A percentile compares a stretch with the other conserved stretches of the same genome.
Conservation (phyloP, 2,888 invertebrate genomes). For the Chrysolina haemoptera region DNA sequence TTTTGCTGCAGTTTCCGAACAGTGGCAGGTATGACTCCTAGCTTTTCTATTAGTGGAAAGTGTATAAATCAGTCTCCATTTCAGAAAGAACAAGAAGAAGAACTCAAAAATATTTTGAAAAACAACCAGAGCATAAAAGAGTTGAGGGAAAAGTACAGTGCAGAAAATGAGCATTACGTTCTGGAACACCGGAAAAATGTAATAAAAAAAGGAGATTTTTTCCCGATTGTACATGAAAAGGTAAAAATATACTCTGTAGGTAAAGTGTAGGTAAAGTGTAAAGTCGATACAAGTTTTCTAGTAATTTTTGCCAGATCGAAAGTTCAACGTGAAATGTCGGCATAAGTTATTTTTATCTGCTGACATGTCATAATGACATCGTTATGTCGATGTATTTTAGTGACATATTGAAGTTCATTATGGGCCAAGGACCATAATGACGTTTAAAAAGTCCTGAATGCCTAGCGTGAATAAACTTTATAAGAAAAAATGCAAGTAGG, state of each 20-base stretch:
- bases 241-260: slow-evolving; percentile 44
- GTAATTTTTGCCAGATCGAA: too few relatives aligned
- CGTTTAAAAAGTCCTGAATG: too few relatives aligned
- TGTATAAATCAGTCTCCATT: slow-evolving; percentile 36
- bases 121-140: slow-evolving; percentile 61
- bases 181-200: slow-evolving; percentile 60
- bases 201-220: slow-evolving; percentile 59
- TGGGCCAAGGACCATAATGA: too few relatives aligned
- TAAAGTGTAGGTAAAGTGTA: too few relatives aligned
- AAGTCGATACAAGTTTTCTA: too few relatives aligned
- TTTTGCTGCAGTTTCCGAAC: slow-evolving; percentile 61
- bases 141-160: slow-evolving; percentile 56
- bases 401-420: too few relatives aligned
- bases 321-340: too few relatives aligned
- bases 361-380: too few relatives aligned
- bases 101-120: slow-evolving; percentile 57
- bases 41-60: not conserved
- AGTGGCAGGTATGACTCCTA: slow-evolving; percentile 60
- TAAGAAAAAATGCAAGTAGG: too few relatives aligned
- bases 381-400: too few relatives aligned
- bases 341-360: slow-evolving; percentile 15
- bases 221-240: slow-evolving; percentile 64
- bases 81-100: slow-evolving; percentile 61
- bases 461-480: too few relatives aligned
- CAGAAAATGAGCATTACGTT: slow-evolving; percentile 58